These are phyloP conservation scores for Poecile atricapillus DNA, from an alignment of 2,113 vertebrate genomes.

Conservation along the genomic window DNA sequence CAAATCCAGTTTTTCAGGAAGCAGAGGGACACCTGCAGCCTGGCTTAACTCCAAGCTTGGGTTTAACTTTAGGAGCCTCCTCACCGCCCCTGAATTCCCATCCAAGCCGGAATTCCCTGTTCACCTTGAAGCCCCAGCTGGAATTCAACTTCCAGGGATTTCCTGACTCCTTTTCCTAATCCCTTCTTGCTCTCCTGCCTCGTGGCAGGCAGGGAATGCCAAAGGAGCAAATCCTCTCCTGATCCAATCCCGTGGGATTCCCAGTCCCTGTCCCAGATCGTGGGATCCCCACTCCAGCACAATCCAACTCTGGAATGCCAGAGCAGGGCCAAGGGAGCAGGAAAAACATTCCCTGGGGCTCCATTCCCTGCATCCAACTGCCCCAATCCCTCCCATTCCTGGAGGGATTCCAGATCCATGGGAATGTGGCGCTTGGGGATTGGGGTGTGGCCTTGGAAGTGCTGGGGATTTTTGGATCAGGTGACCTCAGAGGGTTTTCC, in stretches of 20 bases:
- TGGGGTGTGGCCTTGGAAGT: neutral
- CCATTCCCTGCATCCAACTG: neutral
- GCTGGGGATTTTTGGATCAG: neutral
- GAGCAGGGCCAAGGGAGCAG: neutral
- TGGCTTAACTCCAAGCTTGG: rapidly evolving
- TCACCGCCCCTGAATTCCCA: neutral
- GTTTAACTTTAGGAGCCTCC: neutral
- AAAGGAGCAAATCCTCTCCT: neutral
- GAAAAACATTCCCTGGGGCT: neutral
- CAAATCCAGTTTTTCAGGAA: rapidly evolving
- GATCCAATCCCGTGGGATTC: rapidly evolving
- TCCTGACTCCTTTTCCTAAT: neutral
- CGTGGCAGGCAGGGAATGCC: neutral
- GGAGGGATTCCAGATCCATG: rapidly evolving
- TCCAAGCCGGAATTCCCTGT: neutral
- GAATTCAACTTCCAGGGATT: neutral
- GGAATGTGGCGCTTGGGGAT: neutral
- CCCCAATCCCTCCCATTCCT: neutral
- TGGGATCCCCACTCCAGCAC: rapidly evolving
- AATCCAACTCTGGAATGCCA: neutral
- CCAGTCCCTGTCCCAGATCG: neutral
- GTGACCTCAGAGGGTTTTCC: neutral
- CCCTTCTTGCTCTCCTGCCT: neutral
- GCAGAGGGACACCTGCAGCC: too few relatives aligned
- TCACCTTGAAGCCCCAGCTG: neutral